Percentiles rank a stretch among this genome's conserved stretches.
phyloP scores from a whole-genome alignment of 2,113 vertebrate species.

The Sylvia atricapilla region DNA sequence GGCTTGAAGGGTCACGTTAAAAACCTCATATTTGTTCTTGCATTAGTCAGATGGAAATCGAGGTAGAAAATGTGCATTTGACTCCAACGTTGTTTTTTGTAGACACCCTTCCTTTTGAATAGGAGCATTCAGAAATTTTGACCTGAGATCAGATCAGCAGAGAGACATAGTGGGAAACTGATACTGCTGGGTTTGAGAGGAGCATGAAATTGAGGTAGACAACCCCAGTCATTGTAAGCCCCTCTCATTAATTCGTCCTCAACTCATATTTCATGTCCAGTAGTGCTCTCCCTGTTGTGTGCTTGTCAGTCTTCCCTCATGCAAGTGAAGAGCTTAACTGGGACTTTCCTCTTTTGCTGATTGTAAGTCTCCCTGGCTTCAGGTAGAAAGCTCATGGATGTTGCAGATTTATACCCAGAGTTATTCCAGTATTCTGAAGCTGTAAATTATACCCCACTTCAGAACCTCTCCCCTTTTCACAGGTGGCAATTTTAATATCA shows the following conservation, averaged over 20 bases:
- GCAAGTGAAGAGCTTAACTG: neutral
- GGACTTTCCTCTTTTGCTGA: neutral
- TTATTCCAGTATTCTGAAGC: constrained; percentile 8
- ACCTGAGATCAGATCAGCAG: neutral
- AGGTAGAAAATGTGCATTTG: neutral
- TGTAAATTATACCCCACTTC: neutral
- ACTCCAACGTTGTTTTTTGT: neutral
- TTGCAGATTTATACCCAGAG: neutral
- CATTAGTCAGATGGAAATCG: neutral
- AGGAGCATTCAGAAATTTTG: neutral
- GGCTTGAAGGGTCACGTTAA: neutral
- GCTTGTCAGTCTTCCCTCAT: neutral
- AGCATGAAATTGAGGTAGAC: neutral
- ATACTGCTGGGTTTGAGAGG: neutral
- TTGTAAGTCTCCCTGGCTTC: neutral
- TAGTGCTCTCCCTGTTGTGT: neutral
- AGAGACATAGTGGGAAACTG: neutral
- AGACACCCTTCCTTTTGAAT: neutral
- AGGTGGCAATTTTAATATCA: neutral
- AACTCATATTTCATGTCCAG: neutral
- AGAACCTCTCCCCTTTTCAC: neutral
- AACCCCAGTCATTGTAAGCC: neutral
- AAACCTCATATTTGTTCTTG: neutral
- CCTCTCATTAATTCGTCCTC: neutral
- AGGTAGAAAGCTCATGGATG: neutral